phyloP scores from a whole-genome alignment of 2,797 vertebrate genomes.

The Danio kyathit region DNA sequence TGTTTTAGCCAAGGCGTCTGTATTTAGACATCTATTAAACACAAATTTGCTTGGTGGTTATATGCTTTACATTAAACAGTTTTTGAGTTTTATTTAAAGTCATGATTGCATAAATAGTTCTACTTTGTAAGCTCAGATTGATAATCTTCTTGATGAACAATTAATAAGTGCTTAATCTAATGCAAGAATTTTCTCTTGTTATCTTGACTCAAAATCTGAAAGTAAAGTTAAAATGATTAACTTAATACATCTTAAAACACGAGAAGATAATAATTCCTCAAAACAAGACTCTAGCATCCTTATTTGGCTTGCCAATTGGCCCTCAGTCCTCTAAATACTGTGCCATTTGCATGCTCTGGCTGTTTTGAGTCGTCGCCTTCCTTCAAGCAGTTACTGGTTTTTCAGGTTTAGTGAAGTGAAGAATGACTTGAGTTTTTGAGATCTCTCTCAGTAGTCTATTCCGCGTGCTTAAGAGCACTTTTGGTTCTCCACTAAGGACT shows the following conservation, averaged over 20 bases:
- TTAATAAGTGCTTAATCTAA: no score
- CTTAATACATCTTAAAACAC: no score
- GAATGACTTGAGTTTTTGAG: constrained; percentile 12
- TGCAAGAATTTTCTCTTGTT: no score
- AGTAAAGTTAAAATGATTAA: no score
- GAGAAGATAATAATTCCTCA: background rate
- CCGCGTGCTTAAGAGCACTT: background rate
- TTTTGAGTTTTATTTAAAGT: background rate
- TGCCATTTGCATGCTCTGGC: background rate
- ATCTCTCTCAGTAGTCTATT: background rate
- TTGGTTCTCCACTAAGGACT: no score
- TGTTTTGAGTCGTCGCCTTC: background rate
- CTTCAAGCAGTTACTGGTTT: constrained; percentile 14
- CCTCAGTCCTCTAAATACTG: background rate
- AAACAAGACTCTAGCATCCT: background rate
- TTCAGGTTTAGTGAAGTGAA: constrained; percentile 14
- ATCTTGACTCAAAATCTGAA: no score
- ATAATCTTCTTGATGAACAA: no score
- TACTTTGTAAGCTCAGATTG: no score
- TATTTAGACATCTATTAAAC: no score
- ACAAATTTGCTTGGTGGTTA: no score
- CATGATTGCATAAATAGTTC: no score
- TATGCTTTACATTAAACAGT: background rate
- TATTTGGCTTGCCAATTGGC: background rate
- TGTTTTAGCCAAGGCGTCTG: no score